Conservation (phyloP, 2,888 invertebrate species). For the Eupelmus urozonus region DNA sequence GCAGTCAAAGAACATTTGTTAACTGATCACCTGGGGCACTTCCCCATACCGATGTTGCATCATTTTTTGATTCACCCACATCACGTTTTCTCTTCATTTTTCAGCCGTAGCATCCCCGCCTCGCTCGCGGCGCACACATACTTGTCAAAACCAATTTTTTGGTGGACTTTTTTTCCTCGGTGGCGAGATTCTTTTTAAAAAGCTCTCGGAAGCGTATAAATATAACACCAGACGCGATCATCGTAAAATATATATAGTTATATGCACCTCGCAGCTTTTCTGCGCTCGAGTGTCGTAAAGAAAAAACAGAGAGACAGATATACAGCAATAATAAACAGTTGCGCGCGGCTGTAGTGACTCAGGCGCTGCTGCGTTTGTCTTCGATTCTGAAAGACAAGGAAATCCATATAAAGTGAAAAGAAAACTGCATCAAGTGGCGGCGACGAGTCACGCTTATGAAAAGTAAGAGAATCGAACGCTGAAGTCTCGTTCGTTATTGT, state of each 20-base stretch:
- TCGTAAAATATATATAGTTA: neutral
- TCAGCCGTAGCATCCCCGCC: neutral
- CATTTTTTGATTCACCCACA: neutral
- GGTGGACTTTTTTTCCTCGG: neutral
- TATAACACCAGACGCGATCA: conserved; percentile 1
- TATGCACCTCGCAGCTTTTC: neutral
- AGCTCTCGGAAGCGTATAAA: neutral
- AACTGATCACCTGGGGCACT: neutral
- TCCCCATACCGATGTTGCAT: neutral
- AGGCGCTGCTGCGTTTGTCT: conserved; percentile 1
- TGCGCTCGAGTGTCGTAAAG: conserved; percentile 6
- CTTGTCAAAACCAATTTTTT: neutral
- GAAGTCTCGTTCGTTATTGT: too few species aligned
- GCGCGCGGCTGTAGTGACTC: neutral
- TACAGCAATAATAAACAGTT: conserved; percentile 4
- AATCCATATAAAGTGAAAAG: conserved; percentile 2
- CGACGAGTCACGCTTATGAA: neutral
- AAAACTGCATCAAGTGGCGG: neutral
- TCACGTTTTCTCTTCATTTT: conserved; percentile 4
- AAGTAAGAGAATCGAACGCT: neutral
- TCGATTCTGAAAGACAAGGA: neutral
- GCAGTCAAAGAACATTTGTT: conserved; percentile 6
- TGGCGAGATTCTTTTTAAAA: neutral
- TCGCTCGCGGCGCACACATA: too few species aligned
- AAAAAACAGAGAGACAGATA: neutral